These are phyloP conservation scores for Vireo griseus DNA, from an alignment of 2,797 vertebrate genomes.

Conservation along the genomic window DNA sequence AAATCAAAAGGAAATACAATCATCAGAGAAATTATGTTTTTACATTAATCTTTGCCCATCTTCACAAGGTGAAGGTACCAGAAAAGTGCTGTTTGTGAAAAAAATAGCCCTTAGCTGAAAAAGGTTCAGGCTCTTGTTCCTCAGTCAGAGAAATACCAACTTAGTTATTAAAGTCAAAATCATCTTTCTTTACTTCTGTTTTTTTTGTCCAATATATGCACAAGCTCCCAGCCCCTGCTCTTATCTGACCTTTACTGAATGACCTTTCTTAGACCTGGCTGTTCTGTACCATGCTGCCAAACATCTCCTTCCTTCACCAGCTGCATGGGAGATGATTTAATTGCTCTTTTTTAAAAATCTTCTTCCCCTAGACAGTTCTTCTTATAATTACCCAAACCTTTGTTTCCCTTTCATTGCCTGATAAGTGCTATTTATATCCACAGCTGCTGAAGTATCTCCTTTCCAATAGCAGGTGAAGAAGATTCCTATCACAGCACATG, in stretches of 20 bases:
- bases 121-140: not conserved
- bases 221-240: not conserved
- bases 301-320: not conserved
- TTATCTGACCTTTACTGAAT: not conserved
- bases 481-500: not conserved
- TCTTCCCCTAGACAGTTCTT: not conserved
- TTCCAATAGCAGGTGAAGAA: slow-evolving; percentile 33
- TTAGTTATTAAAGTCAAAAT: not conserved
- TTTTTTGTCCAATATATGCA: not conserved
- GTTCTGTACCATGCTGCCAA: not conserved
- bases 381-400: slow-evolving; percentile 29
- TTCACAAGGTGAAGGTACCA: not conserved
- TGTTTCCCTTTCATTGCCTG: slow-evolving; percentile 10
- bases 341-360: not conserved
- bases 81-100: not conserved
- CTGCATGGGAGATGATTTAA: not conserved
- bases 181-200: not conserved
- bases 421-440: slow-evolving; percentile 39
- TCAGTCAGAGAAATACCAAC: not conserved
- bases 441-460: slow-evolving; percentile 42
- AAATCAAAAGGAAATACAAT: not conserved
- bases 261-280: not conserved
- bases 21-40: not conserved
- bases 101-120: not conserved
- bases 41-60: not conserved